phyloP scores from a whole-genome alignment of 2,113 vertebrate species.

The Odocoileus hemionus region DNA sequence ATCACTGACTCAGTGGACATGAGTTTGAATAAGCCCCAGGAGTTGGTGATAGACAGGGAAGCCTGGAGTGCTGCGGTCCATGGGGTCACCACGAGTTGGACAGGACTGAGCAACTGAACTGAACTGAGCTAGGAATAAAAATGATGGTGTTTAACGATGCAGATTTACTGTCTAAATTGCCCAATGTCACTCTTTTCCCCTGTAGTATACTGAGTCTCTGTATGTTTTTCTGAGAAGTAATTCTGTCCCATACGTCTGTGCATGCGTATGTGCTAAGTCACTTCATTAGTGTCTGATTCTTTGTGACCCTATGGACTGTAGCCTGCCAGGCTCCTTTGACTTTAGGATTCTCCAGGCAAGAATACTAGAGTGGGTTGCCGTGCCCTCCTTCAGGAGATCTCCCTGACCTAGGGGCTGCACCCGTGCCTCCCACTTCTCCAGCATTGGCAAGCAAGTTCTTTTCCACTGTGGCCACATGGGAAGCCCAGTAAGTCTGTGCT shows the following conservation, averaged over 20 bases:
- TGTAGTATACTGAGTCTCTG: too few species aligned
- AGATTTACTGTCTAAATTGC: background rate
- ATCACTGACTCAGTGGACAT: too few species aligned
- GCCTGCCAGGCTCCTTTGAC: background rate
- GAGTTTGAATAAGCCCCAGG: too few species aligned
- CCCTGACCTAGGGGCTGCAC: background rate
- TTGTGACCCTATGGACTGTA: background rate
- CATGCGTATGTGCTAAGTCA: background rate
- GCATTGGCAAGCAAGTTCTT: background rate
- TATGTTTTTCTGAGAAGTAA: background rate
- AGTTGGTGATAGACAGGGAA: too few species aligned
- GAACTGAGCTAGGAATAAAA: background rate
- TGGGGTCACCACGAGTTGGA: too few species aligned
- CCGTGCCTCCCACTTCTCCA: background rate
- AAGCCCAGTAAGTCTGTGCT: background rate
- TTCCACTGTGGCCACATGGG: background rate
- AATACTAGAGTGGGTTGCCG: background rate
- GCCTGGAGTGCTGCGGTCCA: too few species aligned
- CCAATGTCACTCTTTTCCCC: background rate
- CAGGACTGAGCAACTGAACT: too few species aligned
- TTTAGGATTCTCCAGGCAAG: background rate
- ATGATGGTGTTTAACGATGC: too few species aligned
- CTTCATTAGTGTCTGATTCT: background rate
- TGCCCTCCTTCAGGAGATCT: background rate
- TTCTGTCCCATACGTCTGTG: background rate